phyloP scores from a whole-genome alignment of 1,140 invertebrate species.

The Pentalonia nigronervosa region DNA sequence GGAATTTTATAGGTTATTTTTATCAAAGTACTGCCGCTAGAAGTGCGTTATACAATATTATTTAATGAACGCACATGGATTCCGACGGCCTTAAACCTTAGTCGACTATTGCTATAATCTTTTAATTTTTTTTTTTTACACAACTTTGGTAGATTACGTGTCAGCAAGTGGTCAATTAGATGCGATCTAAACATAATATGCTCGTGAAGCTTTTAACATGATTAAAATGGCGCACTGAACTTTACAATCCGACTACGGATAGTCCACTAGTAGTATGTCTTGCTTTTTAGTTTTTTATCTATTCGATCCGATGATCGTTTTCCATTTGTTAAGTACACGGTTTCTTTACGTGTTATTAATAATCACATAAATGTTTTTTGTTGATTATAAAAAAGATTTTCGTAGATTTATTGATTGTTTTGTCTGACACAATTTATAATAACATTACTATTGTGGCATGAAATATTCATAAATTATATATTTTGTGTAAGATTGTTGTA shows the following conservation, averaged over 20 bases:
- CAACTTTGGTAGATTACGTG: background rate
- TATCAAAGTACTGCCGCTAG: background rate
- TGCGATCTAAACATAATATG: background rate
- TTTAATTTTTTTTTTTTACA: background rate
- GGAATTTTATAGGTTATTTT: background rate
- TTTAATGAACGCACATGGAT: background rate
- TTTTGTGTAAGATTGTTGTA: background rate
- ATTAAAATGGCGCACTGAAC: background rate
- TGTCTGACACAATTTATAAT: background rate
- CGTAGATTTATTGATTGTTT: background rate
- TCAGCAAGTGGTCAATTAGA: slow-evolving; percentile 2
- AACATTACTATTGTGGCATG: background rate
- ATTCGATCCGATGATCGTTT: background rate
- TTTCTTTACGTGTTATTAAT: background rate
- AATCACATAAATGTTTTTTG: background rate
- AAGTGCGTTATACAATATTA: background rate
- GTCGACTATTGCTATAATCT: background rate
- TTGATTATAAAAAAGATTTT: background rate
- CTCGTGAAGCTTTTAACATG: background rate
- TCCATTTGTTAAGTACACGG: background rate
- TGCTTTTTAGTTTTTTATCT: background rate
- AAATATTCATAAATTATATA: background rate
- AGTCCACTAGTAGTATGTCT: background rate
- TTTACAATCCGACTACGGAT: background rate
- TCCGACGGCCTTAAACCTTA: background rate